A percentile compares a stretch with the other conserved stretches of the same genome.
phyloP scores from a whole-genome alignment of 1,140 invertebrate species.

The Pseudobourletiella spinata region DNA sequence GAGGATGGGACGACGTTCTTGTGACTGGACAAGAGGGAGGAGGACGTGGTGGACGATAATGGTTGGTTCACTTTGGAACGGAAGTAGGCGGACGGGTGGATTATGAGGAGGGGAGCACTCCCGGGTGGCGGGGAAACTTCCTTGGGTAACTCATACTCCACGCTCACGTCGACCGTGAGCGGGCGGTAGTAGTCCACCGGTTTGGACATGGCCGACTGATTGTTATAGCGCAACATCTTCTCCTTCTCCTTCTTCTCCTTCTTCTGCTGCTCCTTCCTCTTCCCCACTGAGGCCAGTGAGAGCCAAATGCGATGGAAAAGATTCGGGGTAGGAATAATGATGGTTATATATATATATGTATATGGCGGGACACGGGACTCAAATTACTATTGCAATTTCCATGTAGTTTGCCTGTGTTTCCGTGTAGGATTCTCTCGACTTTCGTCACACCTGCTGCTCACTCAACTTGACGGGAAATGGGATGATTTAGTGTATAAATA shows the following conservation, averaged over 20 bases:
- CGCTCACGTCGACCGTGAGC: constrained; percentile 71
- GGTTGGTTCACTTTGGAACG: constrained; percentile 15
- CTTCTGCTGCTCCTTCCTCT: too few species aligned
- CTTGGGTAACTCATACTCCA: constrained; percentile 72
- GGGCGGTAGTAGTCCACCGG: constrained; percentile 60
- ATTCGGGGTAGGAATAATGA: too few species aligned
- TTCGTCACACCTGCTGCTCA: too few species aligned
- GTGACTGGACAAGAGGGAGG: not conserved
- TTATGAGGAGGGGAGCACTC: constrained; percentile 67
- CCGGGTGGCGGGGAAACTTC: constrained; percentile 66
- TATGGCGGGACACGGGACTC: too few species aligned
- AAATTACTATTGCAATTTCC: too few species aligned
- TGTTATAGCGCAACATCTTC: constrained; percentile 27
- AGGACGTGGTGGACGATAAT: constrained; percentile 12
- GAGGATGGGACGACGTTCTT: not conserved
- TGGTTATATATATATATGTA: too few species aligned
- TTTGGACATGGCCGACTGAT: constrained; percentile 25
- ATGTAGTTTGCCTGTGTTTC: too few species aligned
- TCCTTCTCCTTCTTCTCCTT: not conserved
- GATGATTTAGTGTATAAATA: too few species aligned
- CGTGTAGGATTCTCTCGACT: too few species aligned
- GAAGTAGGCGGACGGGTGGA: constrained; percentile 69
- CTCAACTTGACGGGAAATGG: too few species aligned
- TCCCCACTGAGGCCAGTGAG: not conserved
- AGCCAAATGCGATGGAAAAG: too few species aligned